These are phyloP conservation scores for Lytechinus variegatus DNA, from an alignment of 35 echinoderm and acorn worm species.

Conservation along the genomic window DNA sequence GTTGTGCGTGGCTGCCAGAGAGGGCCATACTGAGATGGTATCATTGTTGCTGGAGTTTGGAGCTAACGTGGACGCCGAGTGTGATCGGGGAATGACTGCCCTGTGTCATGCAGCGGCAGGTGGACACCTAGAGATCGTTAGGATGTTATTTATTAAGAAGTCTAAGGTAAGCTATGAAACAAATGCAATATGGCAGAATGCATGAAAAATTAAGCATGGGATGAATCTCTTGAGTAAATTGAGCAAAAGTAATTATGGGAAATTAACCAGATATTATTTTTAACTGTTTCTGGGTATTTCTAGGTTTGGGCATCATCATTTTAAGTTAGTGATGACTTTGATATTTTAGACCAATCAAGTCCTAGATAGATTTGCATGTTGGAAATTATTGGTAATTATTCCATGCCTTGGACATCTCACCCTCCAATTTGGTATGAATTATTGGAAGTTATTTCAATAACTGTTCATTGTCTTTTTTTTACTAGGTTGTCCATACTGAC, in stretches of 20 bases:
- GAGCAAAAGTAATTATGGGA: too few relatives aligned
- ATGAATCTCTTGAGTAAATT: too few relatives aligned
- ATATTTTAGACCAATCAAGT: too few relatives aligned
- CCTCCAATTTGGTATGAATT: not conserved
- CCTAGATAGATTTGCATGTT: not conserved
- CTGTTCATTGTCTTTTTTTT: not conserved
- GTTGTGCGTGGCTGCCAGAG: slow-evolving; percentile 83
- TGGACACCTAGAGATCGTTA: slow-evolving; percentile 88
- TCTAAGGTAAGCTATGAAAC: slow-evolving; percentile 64
- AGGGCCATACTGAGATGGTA: slow-evolving; percentile 94
- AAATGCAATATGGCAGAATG: too few relatives aligned
- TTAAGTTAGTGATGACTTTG: too few relatives aligned
- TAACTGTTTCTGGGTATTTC: too few relatives aligned
- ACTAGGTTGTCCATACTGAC: slow-evolving; percentile 79
- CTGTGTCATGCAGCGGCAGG: slow-evolving; percentile 87
- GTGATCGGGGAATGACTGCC: slow-evolving; percentile 88
- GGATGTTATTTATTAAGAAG: slow-evolving; percentile 97
- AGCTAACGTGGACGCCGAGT: slow-evolving; percentile 78
- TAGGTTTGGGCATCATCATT: too few relatives aligned
- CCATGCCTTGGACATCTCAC: not conserved
- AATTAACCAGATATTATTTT: too few relatives aligned
- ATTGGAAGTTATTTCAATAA: not conserved
- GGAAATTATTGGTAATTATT: not conserved
- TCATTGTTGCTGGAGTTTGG: slow-evolving; percentile 92
- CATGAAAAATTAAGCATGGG: too few relatives aligned